A percentile compares a stretch with the other conserved stretches of the same genome.
Conservation (phyloP, 2,113 vertebrate species). For the Platysteira castanea region DNA sequence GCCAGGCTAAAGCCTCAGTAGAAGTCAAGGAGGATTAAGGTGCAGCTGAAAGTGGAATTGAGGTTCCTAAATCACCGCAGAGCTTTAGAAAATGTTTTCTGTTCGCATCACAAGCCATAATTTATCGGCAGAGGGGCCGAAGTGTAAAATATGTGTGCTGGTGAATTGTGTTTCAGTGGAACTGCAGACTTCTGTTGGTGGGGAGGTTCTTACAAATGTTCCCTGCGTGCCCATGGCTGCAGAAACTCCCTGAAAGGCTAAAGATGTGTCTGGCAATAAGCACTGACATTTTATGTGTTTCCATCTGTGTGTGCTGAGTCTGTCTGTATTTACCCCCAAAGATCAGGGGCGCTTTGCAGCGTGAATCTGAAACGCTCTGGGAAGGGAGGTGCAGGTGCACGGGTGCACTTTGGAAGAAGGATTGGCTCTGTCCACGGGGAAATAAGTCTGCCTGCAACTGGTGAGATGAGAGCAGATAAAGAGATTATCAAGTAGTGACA, state of each 20-base stretch:
- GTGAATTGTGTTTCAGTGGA: neutral
- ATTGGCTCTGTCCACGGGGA: neutral
- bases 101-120: neutral
- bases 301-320: neutral
- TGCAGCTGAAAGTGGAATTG: neutral
- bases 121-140: neutral
- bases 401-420: neutral
- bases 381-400: neutral
- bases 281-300: rapidly evolving
- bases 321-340: neutral
- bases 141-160: neutral
- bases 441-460: constrained; percentile 41
- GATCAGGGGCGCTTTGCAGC: neutral
- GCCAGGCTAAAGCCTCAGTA: neutral
- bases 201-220: neutral
- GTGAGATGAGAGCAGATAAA: constrained; percentile 42
- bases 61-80: neutral
- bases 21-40: constrained; percentile 33
- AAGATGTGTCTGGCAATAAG: neutral
- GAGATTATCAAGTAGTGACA: constrained; percentile 19
- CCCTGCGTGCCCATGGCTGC: neutral
- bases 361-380: neutral
- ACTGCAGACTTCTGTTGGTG: neutral
- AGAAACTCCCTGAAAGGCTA: neutral
- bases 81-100: neutral